Base-by-base conservation (phyloP, 2,113 vertebrate genomes). In the Phasianus colchicus region DNA sequence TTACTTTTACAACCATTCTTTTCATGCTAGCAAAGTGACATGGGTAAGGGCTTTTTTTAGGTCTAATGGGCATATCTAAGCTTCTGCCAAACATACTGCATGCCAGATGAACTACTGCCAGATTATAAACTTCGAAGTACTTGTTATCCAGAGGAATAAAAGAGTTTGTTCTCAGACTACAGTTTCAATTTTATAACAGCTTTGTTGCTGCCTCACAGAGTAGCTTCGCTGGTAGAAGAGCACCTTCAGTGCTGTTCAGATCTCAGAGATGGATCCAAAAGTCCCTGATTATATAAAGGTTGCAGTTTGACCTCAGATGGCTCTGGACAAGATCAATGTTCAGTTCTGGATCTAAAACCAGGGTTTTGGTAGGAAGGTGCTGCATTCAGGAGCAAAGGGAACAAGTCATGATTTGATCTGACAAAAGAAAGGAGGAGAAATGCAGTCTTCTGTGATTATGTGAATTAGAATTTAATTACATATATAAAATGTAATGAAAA, bases 31-130 rank as follows among this genome's bases (percentile, higher is more conserved):
- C 47, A 69, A 61, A 90, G 16, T 92, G 91, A 95, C 85, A 83
- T 54, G 89, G 81, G n/a, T 54, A 48, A 47, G 34, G 11, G 2
- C 0, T 20, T 34, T 78, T 52, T 91, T 65, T 50, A 36, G 48
- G 18, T 64, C 78, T 94, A 75, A 92, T 92, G 72, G 72, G 24
- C n/a, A 83, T 47, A 92, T 71, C 12, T 61, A 70, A 22, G n/a
- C 11, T 89, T 43, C 70, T 88, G 78, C 69, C 92, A 94, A 95
- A 75, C 50, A 42, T 32, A 16, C 27, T 83, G n/a, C 1, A 1
- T 55, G 82, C 92, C 95, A 93, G 48, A 69, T 67, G 67, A 96
- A 60, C 17, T 76, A 34, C 42, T 90, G 85, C 86, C 96, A 92
- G 77, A 12, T 66, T 61, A 81, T 82, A 94, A 91, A 94, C 89